Percentiles rank a stretch among this genome's conserved stretches.
Evolutionary conservation across 2,888 invertebrate species (phyloP).

Genomic region (Petrolisthes cinctipes): DNA sequence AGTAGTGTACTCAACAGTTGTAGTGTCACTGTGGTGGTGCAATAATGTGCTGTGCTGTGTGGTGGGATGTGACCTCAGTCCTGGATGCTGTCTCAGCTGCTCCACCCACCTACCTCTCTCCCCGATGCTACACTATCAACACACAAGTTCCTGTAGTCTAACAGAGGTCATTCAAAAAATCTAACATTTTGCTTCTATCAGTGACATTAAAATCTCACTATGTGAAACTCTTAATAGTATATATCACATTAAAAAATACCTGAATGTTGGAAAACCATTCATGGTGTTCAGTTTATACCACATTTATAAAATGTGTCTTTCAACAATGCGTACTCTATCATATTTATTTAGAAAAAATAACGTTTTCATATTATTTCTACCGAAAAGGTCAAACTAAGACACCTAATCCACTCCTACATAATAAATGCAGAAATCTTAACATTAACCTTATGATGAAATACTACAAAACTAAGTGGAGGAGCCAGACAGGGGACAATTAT

Average conservation of each 20-base stretch:
- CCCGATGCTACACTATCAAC: conserved; percentile 50
- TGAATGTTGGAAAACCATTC: conserved; percentile 64
- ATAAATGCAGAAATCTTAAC: conserved; percentile 56
- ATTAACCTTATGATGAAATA: conserved; percentile 27
- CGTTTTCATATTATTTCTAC: conserved; percentile 58
- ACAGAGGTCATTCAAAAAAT: conserved; percentile 53
- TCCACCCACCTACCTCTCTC: conserved; percentile 37
- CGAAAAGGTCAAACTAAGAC: conserved; percentile 60
- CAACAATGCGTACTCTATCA: conserved; percentile 58
- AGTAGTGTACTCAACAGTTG: no score
- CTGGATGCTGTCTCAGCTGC: no score
- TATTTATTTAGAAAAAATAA: conserved; percentile 61
- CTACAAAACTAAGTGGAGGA: conserved; percentile 38
- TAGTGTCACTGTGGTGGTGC: no score
- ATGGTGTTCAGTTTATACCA: conserved; percentile 55
- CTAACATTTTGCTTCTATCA: conserved; percentile 59
- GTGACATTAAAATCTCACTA: conserved; percentile 62
- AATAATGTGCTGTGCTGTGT: no score
- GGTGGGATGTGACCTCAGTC: no score
- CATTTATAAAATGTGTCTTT: conserved; percentile 63
- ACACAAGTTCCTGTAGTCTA: conserved; percentile 54
- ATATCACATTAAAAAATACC: conserved; percentile 65
- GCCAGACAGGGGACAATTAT: conserved; percentile 54
- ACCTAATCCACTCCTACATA: conserved; percentile 56
- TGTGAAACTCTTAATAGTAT: conserved; percentile 64